Conservation (phyloP, 2,113 vertebrate genomes). For the Myiozetetes cayanensis region DNA sequence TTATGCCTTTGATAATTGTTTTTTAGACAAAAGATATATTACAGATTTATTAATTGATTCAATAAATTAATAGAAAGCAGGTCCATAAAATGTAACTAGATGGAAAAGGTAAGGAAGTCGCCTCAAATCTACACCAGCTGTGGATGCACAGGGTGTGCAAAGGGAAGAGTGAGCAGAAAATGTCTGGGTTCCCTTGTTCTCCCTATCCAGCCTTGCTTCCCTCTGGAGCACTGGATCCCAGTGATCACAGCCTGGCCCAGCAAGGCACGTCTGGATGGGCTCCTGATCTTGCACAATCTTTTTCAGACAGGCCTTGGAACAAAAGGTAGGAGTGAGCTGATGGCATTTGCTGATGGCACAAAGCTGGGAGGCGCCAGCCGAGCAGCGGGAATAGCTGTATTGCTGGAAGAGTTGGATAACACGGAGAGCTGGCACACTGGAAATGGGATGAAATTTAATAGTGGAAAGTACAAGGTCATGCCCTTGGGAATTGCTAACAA, state of each 20-base stretch:
- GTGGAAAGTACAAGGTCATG: conserved; percentile 32
- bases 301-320: neutral
- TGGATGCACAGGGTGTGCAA: neutral
- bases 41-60: neutral
- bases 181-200: neutral
- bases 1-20: neutral
- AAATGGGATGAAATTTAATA: conserved; percentile 44
- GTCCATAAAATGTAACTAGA: neutral
- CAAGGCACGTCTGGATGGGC: fast-evolving
- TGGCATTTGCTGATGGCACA: neutral
- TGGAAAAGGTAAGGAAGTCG: neutral
- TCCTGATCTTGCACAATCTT: neutral
- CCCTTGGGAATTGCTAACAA: conserved; percentile 12
- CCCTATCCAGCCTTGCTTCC: neutral
- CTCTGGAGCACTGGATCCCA: neutral
- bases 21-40: neutral
- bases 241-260: neutral
- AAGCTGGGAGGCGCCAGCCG: neutral
- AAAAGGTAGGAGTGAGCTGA: neutral
- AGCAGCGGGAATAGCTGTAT: neutral
- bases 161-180: neutral
- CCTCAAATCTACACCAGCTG: neutral
- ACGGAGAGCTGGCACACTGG: neutral
- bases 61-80: neutral
- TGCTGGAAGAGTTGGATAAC: neutral